Conservation (phyloP, 1,140 invertebrate species). For the Drosophila teissieri region DNA sequence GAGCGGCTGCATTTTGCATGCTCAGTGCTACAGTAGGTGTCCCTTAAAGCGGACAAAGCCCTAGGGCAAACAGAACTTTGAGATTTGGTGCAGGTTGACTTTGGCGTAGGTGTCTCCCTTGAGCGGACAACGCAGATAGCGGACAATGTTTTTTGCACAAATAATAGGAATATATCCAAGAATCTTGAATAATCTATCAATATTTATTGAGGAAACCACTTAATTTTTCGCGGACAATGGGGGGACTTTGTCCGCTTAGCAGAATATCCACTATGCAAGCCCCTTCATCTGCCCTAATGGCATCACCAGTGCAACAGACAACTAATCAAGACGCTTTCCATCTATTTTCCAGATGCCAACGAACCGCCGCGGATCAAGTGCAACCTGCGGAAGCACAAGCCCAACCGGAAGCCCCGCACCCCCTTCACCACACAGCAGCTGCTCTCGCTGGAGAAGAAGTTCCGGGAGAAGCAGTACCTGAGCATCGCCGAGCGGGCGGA, state of each 20-base stretch:
- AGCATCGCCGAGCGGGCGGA: slow-evolving; percentile 98
- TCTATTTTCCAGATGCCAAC: slow-evolving; percentile 74
- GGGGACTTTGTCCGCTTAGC: no score
- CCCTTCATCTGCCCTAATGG: not conserved
- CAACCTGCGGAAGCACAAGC: slow-evolving; percentile 96
- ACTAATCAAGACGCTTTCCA: slow-evolving; percentile 28
- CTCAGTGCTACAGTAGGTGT: slow-evolving; percentile 14
- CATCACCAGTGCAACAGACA: not conserved
- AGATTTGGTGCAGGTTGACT: no score
- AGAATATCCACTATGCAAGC: not conserved
- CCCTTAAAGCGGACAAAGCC: not conserved
- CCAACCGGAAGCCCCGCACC: slow-evolving; percentile 97
- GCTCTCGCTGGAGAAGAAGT: slow-evolving; percentile 97
- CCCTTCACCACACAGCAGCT: slow-evolving; percentile 99
- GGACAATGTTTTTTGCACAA: not conserved
- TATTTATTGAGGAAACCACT: no score
- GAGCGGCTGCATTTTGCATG: slow-evolving; percentile 23
- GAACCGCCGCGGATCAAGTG: slow-evolving; percentile 95
- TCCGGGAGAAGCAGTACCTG: slow-evolving; percentile 97
- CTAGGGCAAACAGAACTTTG: not conserved
- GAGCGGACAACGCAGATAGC: not conserved
- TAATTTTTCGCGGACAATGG: no score
- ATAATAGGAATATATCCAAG: no score
- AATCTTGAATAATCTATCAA: no score
- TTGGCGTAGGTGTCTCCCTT: not conserved